Evolutionary conservation across 2,797 vertebrate genomes (phyloP), one percentile per base, ranked within the genome.

Genomic region (Octomys mimax): DNA sequence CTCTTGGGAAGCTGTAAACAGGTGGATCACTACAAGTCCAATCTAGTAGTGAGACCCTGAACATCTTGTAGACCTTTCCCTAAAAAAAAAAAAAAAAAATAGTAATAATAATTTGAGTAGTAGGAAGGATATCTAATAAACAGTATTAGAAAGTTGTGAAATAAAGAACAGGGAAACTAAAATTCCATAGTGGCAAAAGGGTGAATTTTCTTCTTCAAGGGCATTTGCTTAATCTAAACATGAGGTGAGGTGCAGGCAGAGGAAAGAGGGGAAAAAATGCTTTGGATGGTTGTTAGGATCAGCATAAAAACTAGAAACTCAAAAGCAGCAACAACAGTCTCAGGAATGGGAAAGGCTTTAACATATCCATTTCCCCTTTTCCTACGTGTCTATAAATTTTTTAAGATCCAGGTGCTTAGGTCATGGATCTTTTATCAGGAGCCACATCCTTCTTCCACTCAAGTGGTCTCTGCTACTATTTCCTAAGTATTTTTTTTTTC

Each of bases 401-500:
- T 61, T 42, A 3, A 11, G 66, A 93, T 70, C 49, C 31, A 70
- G 91, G 82, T 83, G 9, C 18, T 42, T 22, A 70, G 49, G 80
- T 77, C 46, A 81, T 6, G 73, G 52, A 61, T 3, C n/a, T 39
- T 91, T 57, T 87, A n/a, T 87, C 22, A 26, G 28, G 52, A 68
- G n/a, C 61, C n/a, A 54, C 18, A 26, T 14, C 18, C 6, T 87
- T 87, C 83, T 93, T 88, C 91, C 28, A 87, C 31, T 94, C 42
- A 26, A 6, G 66, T 19, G 31, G 6, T n/a, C 26, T 57, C 61
- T 46, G 52, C 16, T 82, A 73, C 42, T 71, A 89, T 79, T 94
- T 57, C 46, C 49, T 84, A 70, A 57, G 70, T 70, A 87, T 52
- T 52, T 54, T 78, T 7, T 68, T 42, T 42, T 39, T 39, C 4